Base-by-base conservation (phyloP, 2,888 invertebrate genomes). In the Thysanoteuthis rhombus region DNA sequence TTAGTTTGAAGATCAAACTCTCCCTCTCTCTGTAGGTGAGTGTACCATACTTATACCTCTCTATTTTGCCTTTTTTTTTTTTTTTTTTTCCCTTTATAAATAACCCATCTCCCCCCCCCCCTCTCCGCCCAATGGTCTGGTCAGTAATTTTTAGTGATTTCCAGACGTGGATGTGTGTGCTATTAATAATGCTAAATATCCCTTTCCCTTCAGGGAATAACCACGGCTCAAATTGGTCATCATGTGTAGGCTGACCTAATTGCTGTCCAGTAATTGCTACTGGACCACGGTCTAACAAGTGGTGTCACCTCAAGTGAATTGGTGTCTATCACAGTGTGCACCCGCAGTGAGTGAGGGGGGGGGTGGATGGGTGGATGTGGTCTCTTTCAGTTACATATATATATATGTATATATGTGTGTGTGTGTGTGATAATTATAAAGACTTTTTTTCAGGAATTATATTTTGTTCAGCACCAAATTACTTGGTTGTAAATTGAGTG, bases 121-220 rank as follows among this genome's bases (percentile, higher is more conserved):
- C 6, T 25, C 5, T 22, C 25, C 52, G 25, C 52, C 25, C 52
- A 52, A 22, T 52, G 25, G 22, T 52, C 22, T 47, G 4, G 4
- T 47, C 42, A 42, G 10, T 42, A 42, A 42, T 42, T 47, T 52
- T 52, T 52, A 52, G 52, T 75, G 12, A 75, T 75, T 75, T 75
- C 32, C 75, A 75, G 75, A 75, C n/a, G 16, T 75, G 75, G 52
- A 52, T 75, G 75, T 75, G 10, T 75, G n/a, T 32, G 75, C 75
- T 75, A n/a, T 75, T 75, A 75, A n/a, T n/a, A 75, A 75, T 75
- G 75, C n/a, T 75, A 75, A 75, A 75, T 75, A 75, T 75, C 75
- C 75, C 75, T 75, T 75, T 75, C 32, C 6, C 58, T 28, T 28
- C 25, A 19, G 58, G 32, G 58, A 28, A 19, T 58, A 75, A n/a